phyloP scores from a whole-genome alignment of 2,113 vertebrate genomes.

The Chamaea fasciata region DNA sequence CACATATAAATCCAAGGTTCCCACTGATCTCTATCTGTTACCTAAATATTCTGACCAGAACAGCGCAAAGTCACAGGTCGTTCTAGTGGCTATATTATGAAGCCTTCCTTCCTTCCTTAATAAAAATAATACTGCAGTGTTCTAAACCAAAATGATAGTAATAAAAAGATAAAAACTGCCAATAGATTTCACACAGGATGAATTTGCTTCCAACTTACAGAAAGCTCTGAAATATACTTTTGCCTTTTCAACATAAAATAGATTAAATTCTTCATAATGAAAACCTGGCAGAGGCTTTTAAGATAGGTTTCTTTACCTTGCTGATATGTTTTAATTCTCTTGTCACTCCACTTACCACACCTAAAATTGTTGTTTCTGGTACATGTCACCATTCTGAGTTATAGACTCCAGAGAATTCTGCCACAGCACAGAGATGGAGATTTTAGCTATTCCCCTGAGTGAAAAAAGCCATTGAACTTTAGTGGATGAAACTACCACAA shows the following conservation, averaged over 20 bases:
- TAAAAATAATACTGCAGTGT: neutral
- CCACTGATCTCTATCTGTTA: neutral
- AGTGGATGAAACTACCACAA: conserved; percentile 14
- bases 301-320: neutral
- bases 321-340: neutral
- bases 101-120: neutral
- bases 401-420: neutral
- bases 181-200: neutral
- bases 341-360: neutral
- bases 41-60: neutral
- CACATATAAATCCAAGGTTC: neutral
- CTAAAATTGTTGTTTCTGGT: neutral
- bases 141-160: neutral
- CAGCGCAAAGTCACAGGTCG: neutral
- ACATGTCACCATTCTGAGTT: neutral
- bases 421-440: neutral
- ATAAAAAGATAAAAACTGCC: neutral
- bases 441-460: neutral
- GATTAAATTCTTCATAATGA: neutral
- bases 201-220: neutral
- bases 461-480: neutral
- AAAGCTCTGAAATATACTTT: neutral
- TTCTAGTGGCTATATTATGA: neutral
- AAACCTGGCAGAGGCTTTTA: neutral
- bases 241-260: neutral